These are phyloP conservation scores for Rhogogaster chlorosoma DNA, from an alignment of 2,888 invertebrate species.

Conservation along the genomic window DNA sequence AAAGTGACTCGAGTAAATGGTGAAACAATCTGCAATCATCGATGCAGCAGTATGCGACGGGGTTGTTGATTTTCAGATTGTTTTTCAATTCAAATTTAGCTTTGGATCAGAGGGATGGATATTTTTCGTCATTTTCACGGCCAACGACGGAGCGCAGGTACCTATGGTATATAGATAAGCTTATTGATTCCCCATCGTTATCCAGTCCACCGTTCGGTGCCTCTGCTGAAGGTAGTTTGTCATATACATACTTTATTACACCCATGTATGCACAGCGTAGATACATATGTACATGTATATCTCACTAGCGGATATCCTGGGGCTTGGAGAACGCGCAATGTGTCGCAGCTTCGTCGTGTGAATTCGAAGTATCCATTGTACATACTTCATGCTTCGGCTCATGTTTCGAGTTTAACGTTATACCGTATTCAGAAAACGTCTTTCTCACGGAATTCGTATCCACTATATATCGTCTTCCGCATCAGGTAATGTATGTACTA, in stretches of 20 bases:
- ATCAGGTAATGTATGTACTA: not conserved
- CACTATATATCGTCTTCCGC: not conserved
- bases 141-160: not conserved
- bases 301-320: conserved; percentile 22
- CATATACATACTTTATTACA: conserved; percentile 18
- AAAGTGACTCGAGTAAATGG: not conserved
- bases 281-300: not conserved
- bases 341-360: not conserved
- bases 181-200: conserved; percentile 43
- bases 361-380: conserved; percentile 38
- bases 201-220: conserved; percentile 17
- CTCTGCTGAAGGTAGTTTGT: not conserved
- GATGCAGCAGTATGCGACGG: not conserved
- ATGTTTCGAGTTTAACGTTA: not conserved
- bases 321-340: not conserved
- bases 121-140: not conserved
- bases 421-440: not conserved
- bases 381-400: not conserved
- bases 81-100: conserved; percentile 3
- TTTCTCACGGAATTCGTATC: not conserved
- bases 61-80: not conserved
- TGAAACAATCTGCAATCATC: not conserved
- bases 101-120: not conserved
- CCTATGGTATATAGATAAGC: conserved; percentile 24
- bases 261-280: not conserved